Percentiles rank a stretch among this genome's conserved stretches.
Evolutionary conservation across 2,888 invertebrate species (phyloP).

Genomic region (Drosophila neonasuta): DNA sequence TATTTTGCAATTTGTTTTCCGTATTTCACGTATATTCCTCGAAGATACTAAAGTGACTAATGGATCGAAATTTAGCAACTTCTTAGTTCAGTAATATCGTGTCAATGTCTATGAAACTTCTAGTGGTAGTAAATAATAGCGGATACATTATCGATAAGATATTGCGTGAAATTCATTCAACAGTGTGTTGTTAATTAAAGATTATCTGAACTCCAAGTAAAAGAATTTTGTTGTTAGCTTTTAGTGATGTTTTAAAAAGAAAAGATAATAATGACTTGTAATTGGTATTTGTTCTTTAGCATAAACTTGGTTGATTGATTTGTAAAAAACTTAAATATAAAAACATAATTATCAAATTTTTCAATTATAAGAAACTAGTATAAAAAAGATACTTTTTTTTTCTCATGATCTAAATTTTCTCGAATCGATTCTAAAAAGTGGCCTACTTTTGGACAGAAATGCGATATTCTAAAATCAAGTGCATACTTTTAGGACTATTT

Average conservation of each 20-base stretch:
- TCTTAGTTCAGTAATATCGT: constrained; percentile 1
- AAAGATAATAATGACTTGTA: neutral
- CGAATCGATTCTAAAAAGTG: no score
- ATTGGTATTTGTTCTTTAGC: neutral
- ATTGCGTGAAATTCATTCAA: constrained; percentile 3
- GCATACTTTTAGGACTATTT: constrained; percentile 14
- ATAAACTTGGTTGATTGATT: no score
- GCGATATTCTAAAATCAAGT: neutral
- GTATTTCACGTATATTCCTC: neutral
- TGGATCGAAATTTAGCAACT: neutral
- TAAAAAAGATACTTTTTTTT: no score
- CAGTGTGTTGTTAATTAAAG: constrained; percentile 13
- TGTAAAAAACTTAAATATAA: no score
- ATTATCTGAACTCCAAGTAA: neutral
- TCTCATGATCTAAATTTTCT: no score
- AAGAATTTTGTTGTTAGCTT: neutral
- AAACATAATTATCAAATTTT: no score
- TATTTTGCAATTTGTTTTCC: neutral
- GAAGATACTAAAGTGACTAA: constrained; percentile 8
- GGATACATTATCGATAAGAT: constrained; percentile 22
- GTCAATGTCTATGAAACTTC: neutral
- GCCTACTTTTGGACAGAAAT: constrained; percentile 12
- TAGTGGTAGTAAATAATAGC: constrained; percentile 1
- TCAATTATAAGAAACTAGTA: no score
- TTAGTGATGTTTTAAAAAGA: neutral